Percentiles rank a stretch among this genome's conserved stretches.
These are phyloP conservation scores for Octomys mimax DNA, from an alignment of 2,797 vertebrate genomes.

Conservation along the genomic window DNA sequence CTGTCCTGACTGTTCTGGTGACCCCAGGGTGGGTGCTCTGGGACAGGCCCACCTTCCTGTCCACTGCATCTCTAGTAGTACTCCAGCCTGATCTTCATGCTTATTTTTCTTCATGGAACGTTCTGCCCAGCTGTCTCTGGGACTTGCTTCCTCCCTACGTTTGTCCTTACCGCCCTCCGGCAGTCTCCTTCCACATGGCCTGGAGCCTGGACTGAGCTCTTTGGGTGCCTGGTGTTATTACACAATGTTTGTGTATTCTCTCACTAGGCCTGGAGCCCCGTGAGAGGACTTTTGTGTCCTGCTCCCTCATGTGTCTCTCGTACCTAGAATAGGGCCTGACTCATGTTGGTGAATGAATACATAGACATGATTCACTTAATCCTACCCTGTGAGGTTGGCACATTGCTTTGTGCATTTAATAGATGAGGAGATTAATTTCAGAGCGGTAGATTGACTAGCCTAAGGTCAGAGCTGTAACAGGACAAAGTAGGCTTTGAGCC, in stretches of 20 bases:
- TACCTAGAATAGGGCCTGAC: background rate
- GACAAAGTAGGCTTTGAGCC: background rate
- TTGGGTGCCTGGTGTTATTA: background rate
- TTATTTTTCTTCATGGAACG: background rate
- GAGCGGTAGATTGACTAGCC: background rate
- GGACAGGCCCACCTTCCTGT: background rate
- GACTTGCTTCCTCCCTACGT: background rate
- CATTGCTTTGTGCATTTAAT: background rate
- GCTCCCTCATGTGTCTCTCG: background rate
- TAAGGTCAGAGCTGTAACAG: background rate
- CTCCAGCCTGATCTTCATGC: background rate
- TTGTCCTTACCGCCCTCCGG: background rate
- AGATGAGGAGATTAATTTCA: background rate
- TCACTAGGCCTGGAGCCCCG: background rate
- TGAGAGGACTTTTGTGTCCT: background rate
- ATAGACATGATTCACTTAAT: background rate
- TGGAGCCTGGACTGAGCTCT: background rate
- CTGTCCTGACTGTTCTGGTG: background rate
- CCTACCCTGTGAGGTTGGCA: background rate
- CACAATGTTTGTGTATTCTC: background rate
- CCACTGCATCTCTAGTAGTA: background rate
- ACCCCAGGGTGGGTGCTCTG: background rate
- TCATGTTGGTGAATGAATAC: background rate
- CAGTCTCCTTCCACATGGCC: background rate
- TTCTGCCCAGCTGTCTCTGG: background rate